phyloP scores from a whole-genome alignment of 2,797 vertebrate genomes.

The Melanotaenia boesemani region DNA sequence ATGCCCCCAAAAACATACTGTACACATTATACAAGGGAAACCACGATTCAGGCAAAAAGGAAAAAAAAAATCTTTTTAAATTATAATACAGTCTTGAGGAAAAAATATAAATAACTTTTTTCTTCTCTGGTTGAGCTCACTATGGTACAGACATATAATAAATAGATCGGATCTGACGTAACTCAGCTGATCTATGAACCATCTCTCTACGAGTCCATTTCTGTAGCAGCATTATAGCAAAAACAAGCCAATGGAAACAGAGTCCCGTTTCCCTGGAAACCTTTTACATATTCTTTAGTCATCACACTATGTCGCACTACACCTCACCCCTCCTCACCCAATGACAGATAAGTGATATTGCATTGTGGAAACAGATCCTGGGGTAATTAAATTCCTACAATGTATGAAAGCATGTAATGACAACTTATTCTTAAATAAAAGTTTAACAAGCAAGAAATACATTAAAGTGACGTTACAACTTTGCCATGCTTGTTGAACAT shows the following conservation, averaged over 20 bases:
- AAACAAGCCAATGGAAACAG: constrained; percentile 82
- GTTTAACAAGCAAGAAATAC: constrained; percentile 77
- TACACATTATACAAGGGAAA: constrained; percentile 94
- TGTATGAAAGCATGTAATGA: constrained; percentile 77
- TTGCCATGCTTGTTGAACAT: constrained; percentile 80
- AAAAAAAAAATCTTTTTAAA: constrained; percentile 89
- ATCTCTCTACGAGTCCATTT: constrained; percentile 89
- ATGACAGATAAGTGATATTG: constrained; percentile 76
- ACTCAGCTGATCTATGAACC: constrained; percentile 94
- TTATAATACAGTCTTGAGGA: constrained; percentile 95
- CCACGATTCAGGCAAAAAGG: constrained; percentile 88
- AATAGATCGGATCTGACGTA: constrained; percentile 92
- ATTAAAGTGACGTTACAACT: constrained; percentile 64
- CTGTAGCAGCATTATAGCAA: constrained; percentile 94
- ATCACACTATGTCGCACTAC: constrained; percentile 25
- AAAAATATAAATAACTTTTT: constrained; percentile 98
- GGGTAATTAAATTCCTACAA: constrained; percentile 68
- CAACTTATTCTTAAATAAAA: constrained; percentile 59
- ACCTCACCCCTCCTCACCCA: constrained; percentile 42
- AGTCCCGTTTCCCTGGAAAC: constrained; percentile 76
- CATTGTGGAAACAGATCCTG: constrained; percentile 80
- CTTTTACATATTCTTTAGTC: constrained; percentile 72
- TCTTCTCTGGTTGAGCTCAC: constrained; percentile 87
- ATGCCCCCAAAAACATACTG: constrained; percentile 93
- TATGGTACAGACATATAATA: constrained; percentile 99